Conservation (phyloP, 2,113 vertebrate genomes). For the Oostethus manadensis region DNA sequence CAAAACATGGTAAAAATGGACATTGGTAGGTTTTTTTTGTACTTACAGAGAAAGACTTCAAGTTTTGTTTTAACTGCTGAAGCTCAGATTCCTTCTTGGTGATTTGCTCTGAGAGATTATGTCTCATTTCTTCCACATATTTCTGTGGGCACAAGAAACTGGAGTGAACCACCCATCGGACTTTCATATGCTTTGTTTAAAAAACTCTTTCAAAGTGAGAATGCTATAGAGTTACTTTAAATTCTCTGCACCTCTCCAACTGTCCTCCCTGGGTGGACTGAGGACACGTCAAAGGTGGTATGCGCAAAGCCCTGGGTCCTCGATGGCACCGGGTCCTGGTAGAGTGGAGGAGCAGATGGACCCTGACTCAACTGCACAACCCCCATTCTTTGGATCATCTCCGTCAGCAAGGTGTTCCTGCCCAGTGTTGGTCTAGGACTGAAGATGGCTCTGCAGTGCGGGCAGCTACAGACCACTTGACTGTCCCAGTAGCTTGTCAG, state of each 20-base stretch:
- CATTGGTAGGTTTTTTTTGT: background rate
- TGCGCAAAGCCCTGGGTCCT: background rate
- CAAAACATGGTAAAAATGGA: no score
- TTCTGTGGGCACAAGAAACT: background rate
- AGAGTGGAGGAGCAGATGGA: slow-evolving; percentile 17
- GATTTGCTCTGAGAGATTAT: background rate
- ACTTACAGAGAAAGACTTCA: slow-evolving; percentile 15
- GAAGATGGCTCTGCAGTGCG: slow-evolving; percentile 20
- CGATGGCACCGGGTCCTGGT: background rate
- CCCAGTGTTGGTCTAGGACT: slow-evolving; percentile 16
- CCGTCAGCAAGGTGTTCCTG: slow-evolving; percentile 14
- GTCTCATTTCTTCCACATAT: background rate
- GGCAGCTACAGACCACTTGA: slow-evolving; percentile 5
- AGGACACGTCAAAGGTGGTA: slow-evolving; percentile 11
- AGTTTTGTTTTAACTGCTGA: slow-evolving; percentile 5
- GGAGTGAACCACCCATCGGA: background rate
- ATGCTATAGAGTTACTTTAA: no score
- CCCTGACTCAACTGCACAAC: background rate
- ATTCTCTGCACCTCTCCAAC: slow-evolving; percentile 5
- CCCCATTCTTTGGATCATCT: slow-evolving; percentile 10
- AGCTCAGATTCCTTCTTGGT: background rate
- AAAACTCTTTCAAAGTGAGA: no score
- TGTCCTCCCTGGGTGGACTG: background rate
- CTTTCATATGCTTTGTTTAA: no score
- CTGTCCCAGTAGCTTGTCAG: slow-evolving; percentile 11